Conservation (phyloP, 64 coral and sea anemone genomes). For the Pocillopora verrucosa region DNA sequence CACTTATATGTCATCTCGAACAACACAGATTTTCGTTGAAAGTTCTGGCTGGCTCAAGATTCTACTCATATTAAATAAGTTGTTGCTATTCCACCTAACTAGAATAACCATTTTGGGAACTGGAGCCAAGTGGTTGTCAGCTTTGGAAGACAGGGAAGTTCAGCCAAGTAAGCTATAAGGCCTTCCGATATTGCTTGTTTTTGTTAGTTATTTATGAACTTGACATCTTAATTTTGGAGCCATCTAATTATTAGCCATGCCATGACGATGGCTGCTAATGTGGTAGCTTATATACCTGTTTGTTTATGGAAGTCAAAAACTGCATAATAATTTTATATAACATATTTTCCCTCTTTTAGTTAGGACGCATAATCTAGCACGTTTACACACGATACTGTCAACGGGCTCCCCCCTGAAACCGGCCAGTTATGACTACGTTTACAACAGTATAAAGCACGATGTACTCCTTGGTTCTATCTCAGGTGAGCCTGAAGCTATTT, state of each 20-base stretch:
- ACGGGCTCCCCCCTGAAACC: conserved; percentile 93
- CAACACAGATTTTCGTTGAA: neutral
- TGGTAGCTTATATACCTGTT: too few species aligned
- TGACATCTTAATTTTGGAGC: too few species aligned
- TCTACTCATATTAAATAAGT: neutral
- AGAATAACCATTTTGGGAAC: conserved; percentile 92
- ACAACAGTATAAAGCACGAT: conserved; percentile 81
- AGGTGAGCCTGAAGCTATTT: conserved; percentile 37
- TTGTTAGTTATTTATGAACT: conserved; percentile 10
- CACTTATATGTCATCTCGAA: neutral
- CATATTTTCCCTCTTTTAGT: conserved; percentile 6
- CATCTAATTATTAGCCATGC: too few species aligned
- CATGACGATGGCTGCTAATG: too few species aligned
- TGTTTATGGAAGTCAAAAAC: too few species aligned
- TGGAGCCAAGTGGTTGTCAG: conserved; percentile 89
- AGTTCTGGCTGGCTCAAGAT: neutral
- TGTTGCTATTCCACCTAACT: neutral
- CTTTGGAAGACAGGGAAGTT: conserved; percentile 72
- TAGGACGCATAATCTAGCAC: conserved; percentile 59
- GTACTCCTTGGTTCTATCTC: conserved; percentile 92
- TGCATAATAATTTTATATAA: too few species aligned
- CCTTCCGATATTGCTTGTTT: too few species aligned
- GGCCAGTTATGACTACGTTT: conserved; percentile 90
- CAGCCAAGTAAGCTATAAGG: conserved; percentile 62
- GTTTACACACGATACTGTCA: conserved; percentile 88